Base-by-base conservation (phyloP, 1,140 invertebrate species). In the Leptoteleia sp. region DNA sequence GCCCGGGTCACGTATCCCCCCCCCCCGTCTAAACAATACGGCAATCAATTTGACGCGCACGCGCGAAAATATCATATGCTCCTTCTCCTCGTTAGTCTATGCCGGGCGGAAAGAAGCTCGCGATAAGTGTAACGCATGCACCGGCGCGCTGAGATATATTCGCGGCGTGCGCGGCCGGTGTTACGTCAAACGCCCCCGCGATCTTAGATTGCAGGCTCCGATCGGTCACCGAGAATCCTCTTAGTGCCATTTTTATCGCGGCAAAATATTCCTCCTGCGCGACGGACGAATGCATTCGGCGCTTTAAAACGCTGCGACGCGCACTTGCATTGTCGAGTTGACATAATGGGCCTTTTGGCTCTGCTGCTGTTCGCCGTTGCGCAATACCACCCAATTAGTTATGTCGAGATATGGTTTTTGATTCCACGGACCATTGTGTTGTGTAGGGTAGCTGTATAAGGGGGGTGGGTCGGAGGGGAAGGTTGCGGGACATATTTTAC, bases 131-230 rank as follows among this genome's bases (percentile, higher is more conserved):
- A 73, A 79, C 76, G 61, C 68, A 80, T 79, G 76, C 71, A 65
- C 71, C 70, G 31, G 50, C 52, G 59, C 13, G 65, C 52, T n/a
- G 38, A 81, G 80, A 82, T 82, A 76, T 76, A 80, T 81, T 80
- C 75, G 57, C 75, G 33, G 54, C 62, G 45, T 72, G 55, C 54
- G 54, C 59, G 59, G 61, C 57, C 50, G 57, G 62, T 70, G 78
- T 83, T 81, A 78, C 76, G 72, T 78, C 76, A 61, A 67, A 85
- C 82, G 84, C 83, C 82, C 76, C 81, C 83, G 77, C 82, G 81
- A 82, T 84, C 55, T 11, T 40, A 79, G 82, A 85, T 84, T 83
- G 68, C 57, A 33, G 59, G 35, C 68, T 70, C 78, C 54, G 40
- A 54, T 15, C 75, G 54, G 40, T 65, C 59, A 50, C 61, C 70